Conservation (phyloP, 2,888 invertebrate genomes). For the Caenorhabditis doughertyi region DNA sequence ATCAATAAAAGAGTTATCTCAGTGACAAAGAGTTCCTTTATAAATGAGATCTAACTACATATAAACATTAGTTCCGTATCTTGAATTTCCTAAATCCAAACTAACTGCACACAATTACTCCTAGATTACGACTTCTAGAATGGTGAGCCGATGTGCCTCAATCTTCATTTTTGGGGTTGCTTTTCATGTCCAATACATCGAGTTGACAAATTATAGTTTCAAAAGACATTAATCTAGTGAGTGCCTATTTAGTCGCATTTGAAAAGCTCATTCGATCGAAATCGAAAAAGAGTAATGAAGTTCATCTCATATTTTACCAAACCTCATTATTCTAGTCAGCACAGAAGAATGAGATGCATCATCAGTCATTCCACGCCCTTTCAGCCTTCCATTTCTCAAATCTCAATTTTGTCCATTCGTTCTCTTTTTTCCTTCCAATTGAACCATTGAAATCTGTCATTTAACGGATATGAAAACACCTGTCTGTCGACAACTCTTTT, state of each 20-base stretch:
- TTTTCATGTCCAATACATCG: no score
- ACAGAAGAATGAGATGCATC: conserved; percentile 2
- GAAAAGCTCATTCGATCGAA: not conserved
- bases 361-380: conserved; percentile 19
- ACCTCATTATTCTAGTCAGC: not conserved
- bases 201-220: not conserved
- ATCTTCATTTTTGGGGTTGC: no score
- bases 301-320: conserved; percentile 6
- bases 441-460: conserved; percentile 32
- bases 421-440: not conserved
- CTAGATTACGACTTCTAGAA: no score
- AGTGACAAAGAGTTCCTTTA: no score
- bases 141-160: no score
- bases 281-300: not conserved
- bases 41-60: no score
- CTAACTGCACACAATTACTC: no score
- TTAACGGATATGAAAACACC: conserved; percentile 49
- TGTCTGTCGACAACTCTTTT: conserved; percentile 5
- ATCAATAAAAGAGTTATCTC: no score
- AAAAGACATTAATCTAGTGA: not conserved
- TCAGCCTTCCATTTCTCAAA: conserved; percentile 9
- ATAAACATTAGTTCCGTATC: no score
- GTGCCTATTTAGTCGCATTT: not conserved
- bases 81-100: no score
- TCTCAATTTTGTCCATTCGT: not conserved